phyloP scores from a whole-genome alignment of 2,113 vertebrate species.

The Toxostoma redivivum region DNA sequence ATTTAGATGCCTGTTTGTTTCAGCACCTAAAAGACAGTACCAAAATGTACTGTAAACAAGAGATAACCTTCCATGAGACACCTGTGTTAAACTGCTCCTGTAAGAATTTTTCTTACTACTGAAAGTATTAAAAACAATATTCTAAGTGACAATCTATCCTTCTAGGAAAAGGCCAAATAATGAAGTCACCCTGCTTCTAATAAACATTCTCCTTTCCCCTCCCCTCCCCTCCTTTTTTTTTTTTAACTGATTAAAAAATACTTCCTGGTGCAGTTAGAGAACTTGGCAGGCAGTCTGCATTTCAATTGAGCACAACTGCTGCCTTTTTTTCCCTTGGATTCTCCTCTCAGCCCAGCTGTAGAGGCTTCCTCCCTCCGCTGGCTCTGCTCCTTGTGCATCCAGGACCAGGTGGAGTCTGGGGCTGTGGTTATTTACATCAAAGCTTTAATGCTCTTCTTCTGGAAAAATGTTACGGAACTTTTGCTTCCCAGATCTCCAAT shows the following conservation, averaged over 20 bases:
- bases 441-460: background rate
- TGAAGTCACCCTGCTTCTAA: background rate
- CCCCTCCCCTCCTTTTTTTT: rapidly evolving
- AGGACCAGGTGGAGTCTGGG: slow-evolving; percentile 25
- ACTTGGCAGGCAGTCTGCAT: slow-evolving; percentile 38
- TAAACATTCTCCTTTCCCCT: rapidly evolving
- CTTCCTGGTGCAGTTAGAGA: slow-evolving; percentile 35
- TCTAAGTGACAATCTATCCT: background rate
- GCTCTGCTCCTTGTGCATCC: slow-evolving; percentile 4
- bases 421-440: background rate
- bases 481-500: background rate
- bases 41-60: slow-evolving; percentile 38
- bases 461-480: background rate
- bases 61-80: background rate
- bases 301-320: slow-evolving; percentile 36
- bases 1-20: slow-evolving; percentile 14
- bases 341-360: slow-evolving; percentile 44
- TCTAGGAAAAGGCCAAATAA: slow-evolving; percentile 25
- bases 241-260: background rate
- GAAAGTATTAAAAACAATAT: background rate
- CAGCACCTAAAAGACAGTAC: background rate
- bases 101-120: background rate
- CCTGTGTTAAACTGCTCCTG: background rate
- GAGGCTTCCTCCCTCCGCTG: slow-evolving; percentile 18
- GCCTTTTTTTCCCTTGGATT: slow-evolving; percentile 27